Evolutionary conservation across 2,113 vertebrate genomes (phyloP), one percentile per base, ranked within the genome.

Genomic region (Petroica traversi): DNA sequence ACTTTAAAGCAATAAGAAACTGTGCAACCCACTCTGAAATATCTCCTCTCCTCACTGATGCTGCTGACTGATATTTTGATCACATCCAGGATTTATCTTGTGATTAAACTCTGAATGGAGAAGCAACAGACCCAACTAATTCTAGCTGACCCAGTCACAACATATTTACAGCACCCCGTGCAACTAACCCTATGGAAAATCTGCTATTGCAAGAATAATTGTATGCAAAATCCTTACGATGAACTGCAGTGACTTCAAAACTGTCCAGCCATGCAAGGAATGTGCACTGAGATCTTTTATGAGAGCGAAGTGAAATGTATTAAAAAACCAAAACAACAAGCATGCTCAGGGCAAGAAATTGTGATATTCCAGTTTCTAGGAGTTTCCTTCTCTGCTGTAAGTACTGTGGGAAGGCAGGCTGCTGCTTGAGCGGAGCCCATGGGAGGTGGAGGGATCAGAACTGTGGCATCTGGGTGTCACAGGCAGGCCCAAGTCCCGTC

Each of bases 281-380:
- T 0, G 0, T 1, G 18, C 26, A 5, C 13, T 0, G 5, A 3
- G 14, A n/a, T 4, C 14, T 33, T 55, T 54, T 3, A 6, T 3
- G 15, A 57, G 3, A 75, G 2, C 5, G 12, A 45, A 24, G 9
- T 2, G 10, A 55, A 20, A 49, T 10, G 8, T 0, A 14, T 33
- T 12, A 6, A 14, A 67, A 75, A 25, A 3, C 3, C 19, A 25
- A 41, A 51, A 12, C 31, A 76, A 54, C 34, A 33, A 22, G 12
- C 19, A 2, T 1, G 43, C 38, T n/a, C 16, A 9, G 18, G 29
- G 38, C 6, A 17, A 31, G 36, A 48, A 71, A 48, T 5, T 9
- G 2, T 9, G 7, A 12, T 23, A 12, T 9, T 23, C 6, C 38
- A 4, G 8, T 9, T 63, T 33, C 33, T 33, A 6, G 12, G 22